phyloP scores from a whole-genome alignment of 2,797 vertebrate genomes.

The Takifugu rubripes region DNA sequence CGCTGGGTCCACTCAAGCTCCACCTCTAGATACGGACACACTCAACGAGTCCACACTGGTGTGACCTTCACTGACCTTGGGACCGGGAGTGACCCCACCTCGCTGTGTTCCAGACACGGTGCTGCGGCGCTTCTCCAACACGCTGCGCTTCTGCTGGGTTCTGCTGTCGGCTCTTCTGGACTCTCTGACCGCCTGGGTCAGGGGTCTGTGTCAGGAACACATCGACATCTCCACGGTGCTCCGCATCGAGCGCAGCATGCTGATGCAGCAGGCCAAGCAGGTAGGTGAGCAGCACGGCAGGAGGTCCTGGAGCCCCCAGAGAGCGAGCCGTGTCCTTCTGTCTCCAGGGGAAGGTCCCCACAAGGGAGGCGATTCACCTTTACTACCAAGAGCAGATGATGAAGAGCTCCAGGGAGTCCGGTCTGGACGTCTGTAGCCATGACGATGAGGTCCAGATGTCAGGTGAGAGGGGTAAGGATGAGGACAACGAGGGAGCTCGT shows the following conservation, averaged over 20 bases:
- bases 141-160: constrained; percentile 91
- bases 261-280: constrained; percentile 93
- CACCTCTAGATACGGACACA: no score
- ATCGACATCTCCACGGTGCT: constrained; percentile 93
- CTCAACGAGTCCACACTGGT: no score
- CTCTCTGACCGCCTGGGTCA: constrained; percentile 91
- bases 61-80: no score
- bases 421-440: constrained; percentile 67
- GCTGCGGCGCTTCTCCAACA: constrained; percentile 88
- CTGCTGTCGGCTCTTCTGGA: constrained; percentile 89
- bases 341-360: constrained; percentile 84
- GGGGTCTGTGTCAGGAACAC: constrained; percentile 88
- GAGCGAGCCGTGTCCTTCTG: background rate
- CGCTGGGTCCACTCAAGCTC: no score
- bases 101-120: constrained; percentile 80
- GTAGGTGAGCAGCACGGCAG: constrained; percentile 49
- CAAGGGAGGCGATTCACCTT: constrained; percentile 85
- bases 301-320: background rate
- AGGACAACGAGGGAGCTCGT: background rate
- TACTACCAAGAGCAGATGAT: constrained; percentile 92
- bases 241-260: constrained; percentile 89
- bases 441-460: constrained; percentile 6
- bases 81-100: no score
- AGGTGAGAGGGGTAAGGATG: background rate
- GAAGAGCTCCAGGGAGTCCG: constrained; percentile 81